Conservation (phyloP, 92 coral and sea anemone genomes). For the Palythoa caribaeorum region DNA sequence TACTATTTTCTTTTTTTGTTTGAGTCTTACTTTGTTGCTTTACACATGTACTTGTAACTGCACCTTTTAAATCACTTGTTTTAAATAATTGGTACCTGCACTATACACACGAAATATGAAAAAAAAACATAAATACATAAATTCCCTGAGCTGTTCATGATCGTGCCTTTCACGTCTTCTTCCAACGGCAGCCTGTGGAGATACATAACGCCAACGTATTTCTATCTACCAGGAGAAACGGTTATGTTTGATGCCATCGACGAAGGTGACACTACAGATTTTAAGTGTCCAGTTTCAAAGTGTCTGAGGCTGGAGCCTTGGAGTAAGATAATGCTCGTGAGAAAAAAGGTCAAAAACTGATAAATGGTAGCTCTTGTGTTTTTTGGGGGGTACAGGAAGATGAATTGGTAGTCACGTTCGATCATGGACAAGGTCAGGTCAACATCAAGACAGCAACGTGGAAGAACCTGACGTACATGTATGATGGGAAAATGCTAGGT, state of each 20-base stretch:
- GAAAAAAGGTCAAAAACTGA: conserved; percentile 27
- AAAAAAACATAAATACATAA: too few relatives aligned
- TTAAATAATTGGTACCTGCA: too few relatives aligned
- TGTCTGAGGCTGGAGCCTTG: conserved; percentile 34
- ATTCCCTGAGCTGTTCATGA: conserved; percentile 5
- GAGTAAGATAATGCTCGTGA: conserved; percentile 39
- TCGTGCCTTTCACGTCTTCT: conserved; percentile 53
- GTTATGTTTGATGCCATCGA: conserved; percentile 53
- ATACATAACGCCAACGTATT: conserved; percentile 49
- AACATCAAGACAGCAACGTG: conserved; percentile 42
- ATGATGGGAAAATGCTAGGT: conserved; percentile 38
- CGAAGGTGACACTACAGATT: conserved; percentile 24
- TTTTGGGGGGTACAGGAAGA: conserved; percentile 30
- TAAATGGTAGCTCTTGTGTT: conserved; percentile 44
- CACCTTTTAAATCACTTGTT: too few relatives aligned
- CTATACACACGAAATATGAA: too few relatives aligned
- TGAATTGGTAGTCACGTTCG: conserved; percentile 25
- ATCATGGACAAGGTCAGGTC: too few relatives aligned
- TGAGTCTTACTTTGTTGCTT: too few relatives aligned
- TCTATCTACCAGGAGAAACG: conserved; percentile 56
- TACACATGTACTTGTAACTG: too few relatives aligned
- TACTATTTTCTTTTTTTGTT: too few relatives aligned
- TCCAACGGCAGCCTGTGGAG: conserved; percentile 54
- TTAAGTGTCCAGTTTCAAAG: conserved; percentile 61
- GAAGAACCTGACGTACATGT: conserved; percentile 10